phyloP scores from a whole-genome alignment of 2,113 vertebrate genomes.

The Chaetodon trifascialis region DNA sequence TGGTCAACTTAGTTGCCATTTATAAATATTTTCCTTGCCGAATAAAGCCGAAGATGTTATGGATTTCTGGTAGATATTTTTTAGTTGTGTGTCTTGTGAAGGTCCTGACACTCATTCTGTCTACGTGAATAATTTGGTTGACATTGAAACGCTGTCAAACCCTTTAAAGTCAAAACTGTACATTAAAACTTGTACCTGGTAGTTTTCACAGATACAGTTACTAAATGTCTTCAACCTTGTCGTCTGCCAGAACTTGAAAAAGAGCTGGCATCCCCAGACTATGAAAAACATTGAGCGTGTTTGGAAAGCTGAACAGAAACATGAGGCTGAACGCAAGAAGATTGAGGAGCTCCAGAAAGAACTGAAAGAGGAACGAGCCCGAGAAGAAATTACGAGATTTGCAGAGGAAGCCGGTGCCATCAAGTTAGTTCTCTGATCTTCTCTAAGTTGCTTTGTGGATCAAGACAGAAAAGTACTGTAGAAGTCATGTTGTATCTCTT shows the following conservation, averaged over 20 bases:
- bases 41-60: neutral
- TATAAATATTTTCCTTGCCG: neutral
- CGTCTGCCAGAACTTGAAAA: slow-evolving; percentile 92
- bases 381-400: slow-evolving; percentile 94
- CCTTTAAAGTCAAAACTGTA: neutral
- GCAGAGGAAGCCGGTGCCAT: slow-evolving; percentile 92
- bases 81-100: no score
- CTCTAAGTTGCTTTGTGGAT: accelerated
- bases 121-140: neutral
- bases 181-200: neutral
- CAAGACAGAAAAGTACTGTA: accelerated
- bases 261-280: slow-evolving; percentile 99
- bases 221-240: slow-evolving; percentile 9
- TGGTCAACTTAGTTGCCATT: neutral
- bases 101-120: neutral
- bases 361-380: slow-evolving; percentile 91
- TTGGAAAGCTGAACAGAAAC: slow-evolving; percentile 98
- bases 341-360: slow-evolving; percentile 98
- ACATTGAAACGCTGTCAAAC: neutral
- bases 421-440: slow-evolving; percentile 80
- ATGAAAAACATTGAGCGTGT: slow-evolving; percentile 98
- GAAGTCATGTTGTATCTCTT: neutral
- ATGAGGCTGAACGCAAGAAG: slow-evolving; percentile 94
- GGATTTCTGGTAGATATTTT: neutral
- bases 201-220: neutral